A percentile compares a stretch with the other conserved stretches of the same genome.
phyloP scores from a whole-genome alignment of 2,113 vertebrate genomes.

The Gasterosteus nipponicus region DNA sequence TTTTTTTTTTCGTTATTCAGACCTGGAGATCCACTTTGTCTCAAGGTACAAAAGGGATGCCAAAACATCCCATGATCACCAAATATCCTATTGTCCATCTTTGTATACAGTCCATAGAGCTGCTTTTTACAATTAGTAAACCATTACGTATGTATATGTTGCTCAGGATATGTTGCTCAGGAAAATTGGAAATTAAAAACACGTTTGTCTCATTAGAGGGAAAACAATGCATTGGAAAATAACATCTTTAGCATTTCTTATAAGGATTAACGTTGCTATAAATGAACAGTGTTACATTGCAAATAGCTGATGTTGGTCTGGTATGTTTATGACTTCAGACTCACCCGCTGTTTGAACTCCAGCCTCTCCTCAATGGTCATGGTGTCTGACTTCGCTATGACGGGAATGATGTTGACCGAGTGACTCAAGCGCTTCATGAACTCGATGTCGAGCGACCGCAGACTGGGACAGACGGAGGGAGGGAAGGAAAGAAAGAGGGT shows the following conservation, averaged over 20 bases:
- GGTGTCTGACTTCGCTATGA: conserved; percentile 97
- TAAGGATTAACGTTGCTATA: neutral
- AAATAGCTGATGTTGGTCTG: neutral
- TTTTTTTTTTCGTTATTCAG: neutral
- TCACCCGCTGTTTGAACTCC: conserved; percentile 96
- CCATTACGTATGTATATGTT: too few species aligned
- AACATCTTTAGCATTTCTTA: neutral
- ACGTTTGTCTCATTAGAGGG: neutral
- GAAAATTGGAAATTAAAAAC: neutral
- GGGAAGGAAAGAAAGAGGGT: neutral
- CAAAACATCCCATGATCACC: neutral
- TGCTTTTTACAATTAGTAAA: too few species aligned
- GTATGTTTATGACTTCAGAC: conserved; percentile 23
- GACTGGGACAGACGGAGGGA: conserved; percentile 73
- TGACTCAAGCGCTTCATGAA: conserved; percentile 98
- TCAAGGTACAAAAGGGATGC: neutral
- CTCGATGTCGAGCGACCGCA: conserved; percentile 92
- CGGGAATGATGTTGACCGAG: conserved; percentile 94
- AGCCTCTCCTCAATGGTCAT: conserved; percentile 94
- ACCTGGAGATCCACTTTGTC: neutral
- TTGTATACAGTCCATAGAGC: neutral
- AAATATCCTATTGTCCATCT: neutral
- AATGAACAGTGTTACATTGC: neutral
- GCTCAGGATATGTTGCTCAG: too few species aligned
- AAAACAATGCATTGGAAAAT: neutral